A percentile compares a stretch with the other conserved stretches of the same genome.
Evolutionary conservation across 2,113 vertebrate species (phyloP).

Genomic region (Hippopotamus amphibius): DNA sequence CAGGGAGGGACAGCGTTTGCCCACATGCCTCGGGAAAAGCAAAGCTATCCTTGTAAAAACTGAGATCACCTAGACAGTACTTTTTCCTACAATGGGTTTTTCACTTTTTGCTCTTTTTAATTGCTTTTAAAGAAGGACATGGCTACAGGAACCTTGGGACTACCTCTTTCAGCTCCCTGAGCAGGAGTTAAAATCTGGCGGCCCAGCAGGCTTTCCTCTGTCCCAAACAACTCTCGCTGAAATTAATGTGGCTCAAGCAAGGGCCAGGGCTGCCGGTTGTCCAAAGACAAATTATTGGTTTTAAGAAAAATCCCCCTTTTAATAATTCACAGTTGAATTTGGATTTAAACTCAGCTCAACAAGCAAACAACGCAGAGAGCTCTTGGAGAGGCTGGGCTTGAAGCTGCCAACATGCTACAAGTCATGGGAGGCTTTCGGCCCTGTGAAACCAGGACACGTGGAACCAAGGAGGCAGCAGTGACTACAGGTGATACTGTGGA

Average conservation of each 20-base stretch:
- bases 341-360: conserved; percentile 76
- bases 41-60: conserved; percentile 35
- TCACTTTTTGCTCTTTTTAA: conserved; percentile 58
- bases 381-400: conserved; percentile 76
- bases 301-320: conserved; percentile 74
- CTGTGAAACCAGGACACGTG: not conserved
- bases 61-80: conserved; percentile 18
- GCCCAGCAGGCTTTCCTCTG: conserved; percentile 66
- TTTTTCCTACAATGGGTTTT: conserved; percentile 57
- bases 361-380: conserved; percentile 77
- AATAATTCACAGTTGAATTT: conserved; percentile 77
- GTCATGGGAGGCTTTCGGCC: conserved; percentile 47
- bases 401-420: conserved; percentile 73
- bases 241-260: conserved; percentile 57
- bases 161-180: conserved; percentile 58
- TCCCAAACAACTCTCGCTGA: conserved; percentile 60
- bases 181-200: conserved; percentile 70
- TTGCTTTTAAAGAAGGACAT: conserved; percentile 66
- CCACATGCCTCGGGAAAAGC: not conserved
- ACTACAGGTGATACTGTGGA: not conserved
- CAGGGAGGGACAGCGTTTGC: conserved; percentile 33
- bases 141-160: conserved; percentile 47
- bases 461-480: not conserved
- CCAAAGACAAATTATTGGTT: conserved; percentile 76
- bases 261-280: conserved; percentile 63